phyloP scores from a whole-genome alignment of 2,797 vertebrate genomes.

The Crenichthys baileyi region DNA sequence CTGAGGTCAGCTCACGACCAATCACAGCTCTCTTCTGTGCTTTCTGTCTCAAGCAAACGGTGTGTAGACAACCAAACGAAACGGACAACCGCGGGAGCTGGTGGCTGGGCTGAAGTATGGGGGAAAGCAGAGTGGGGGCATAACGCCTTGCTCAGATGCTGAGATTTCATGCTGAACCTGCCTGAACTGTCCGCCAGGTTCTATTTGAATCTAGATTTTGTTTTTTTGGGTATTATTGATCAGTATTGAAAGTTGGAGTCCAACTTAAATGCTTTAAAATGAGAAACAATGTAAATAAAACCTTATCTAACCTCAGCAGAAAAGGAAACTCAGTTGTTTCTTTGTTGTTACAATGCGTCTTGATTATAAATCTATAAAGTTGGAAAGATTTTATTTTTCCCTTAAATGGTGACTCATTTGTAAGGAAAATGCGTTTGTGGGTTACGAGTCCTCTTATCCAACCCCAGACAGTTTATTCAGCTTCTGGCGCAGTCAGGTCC shows the following conservation, averaged over 20 bases:
- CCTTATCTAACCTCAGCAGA: slow-evolving; percentile 11
- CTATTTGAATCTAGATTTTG: slow-evolving; percentile 10
- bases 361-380: neutral
- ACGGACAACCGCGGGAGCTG: neutral
- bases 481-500: too few relatives aligned
- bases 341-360: neutral
- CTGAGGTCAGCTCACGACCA: slow-evolving; percentile 48
- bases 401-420: neutral
- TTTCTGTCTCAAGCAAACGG: slow-evolving; percentile 76
- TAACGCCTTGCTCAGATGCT: slow-evolving; percentile 32
- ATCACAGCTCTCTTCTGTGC: slow-evolving; percentile 71
- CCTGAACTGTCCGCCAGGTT: slow-evolving; percentile 15
- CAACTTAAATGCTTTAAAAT: slow-evolving; percentile 38
- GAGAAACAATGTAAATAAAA: slow-evolving; percentile 59
- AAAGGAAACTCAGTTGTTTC: neutral
- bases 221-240: slow-evolving; percentile 31
- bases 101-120: neutral
- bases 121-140: slow-evolving; percentile 19
- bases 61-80: slow-evolving; percentile 57
- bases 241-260: slow-evolving; percentile 53
- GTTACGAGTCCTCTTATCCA: too few relatives aligned
- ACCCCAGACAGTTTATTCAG: too few relatives aligned
- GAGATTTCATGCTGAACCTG: slow-evolving; percentile 8
- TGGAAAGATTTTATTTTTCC: neutral
- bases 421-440: too few relatives aligned